These are phyloP conservation scores for Dendrolimus punctatus DNA, from an alignment of 1,140 invertebrate genomes.

Conservation along the genomic window DNA sequence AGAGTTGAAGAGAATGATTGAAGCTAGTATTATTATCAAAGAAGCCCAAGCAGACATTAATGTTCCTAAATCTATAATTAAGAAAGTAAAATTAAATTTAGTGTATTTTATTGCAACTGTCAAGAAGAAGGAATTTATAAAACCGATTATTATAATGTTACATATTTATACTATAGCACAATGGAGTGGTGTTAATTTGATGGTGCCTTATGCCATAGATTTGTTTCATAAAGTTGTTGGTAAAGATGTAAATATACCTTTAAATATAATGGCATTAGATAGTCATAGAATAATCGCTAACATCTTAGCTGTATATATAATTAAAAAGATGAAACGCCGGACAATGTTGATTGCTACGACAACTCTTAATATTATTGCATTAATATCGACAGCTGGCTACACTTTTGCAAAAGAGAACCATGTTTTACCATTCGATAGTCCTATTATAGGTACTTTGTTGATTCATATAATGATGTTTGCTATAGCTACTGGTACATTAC, in stretches of 20 bases:
- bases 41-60: constrained; percentile 8
- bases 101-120: constrained; percentile 12
- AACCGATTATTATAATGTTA: constrained; percentile 27
- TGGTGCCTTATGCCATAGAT: constrained; percentile 19
- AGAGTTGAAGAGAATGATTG: constrained; percentile 27
- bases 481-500: constrained; percentile 22
- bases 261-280: constrained; percentile 22
- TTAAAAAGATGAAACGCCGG: constrained; percentile 22
- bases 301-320: constrained; percentile 18
- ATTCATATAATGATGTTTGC: constrained; percentile 23
- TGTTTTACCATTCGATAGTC: constrained; percentile 13
- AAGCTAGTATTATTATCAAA: constrained; percentile 13
- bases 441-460: constrained; percentile 16
- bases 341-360: constrained; percentile 18
- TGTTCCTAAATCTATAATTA: neutral
- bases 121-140: constrained; percentile 24
- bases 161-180: constrained; percentile 21
- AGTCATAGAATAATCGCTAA: constrained; percentile 22
- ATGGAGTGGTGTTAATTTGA: constrained; percentile 20
- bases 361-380: constrained; percentile 12
- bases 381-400: constrained; percentile 15
- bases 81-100: constrained; percentile 11
- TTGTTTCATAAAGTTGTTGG: constrained; percentile 18
- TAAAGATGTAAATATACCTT: constrained; percentile 8
- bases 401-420: constrained; percentile 16